A percentile compares a stretch with the other conserved stretches of the same genome.
Evolutionary conservation across 2,888 invertebrate species (phyloP).

Genomic region (Orchesella flavescens): DNA sequence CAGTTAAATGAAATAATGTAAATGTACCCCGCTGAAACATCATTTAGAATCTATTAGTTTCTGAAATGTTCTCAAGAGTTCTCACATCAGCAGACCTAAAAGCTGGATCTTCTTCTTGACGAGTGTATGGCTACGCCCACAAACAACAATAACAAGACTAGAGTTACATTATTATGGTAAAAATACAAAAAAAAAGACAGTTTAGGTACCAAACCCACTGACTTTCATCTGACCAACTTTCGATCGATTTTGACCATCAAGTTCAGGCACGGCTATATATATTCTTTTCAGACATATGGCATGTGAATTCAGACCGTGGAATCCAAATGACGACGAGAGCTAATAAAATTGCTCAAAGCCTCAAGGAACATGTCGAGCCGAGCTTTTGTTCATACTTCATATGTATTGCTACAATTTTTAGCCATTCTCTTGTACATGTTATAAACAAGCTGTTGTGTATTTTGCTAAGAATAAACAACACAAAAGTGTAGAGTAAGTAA

Average conservation of each 20-base stretch:
- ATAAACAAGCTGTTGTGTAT: no score
- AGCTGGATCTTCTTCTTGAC: neutral
- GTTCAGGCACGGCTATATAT: no score
- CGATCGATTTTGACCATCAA: neutral
- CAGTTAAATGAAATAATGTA: conserved; percentile 8
- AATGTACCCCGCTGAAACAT: conserved; percentile 60
- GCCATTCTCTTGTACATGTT: no score
- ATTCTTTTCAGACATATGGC: no score
- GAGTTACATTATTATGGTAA: neutral
- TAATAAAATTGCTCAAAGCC: no score
- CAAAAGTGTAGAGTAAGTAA: no score
- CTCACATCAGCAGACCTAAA: neutral
- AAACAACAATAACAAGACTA: neutral
- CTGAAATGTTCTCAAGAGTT: conserved; percentile 10
- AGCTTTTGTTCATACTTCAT: no score
- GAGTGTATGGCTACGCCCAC: neutral
- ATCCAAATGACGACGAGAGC: no score
- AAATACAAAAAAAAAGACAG: neutral
- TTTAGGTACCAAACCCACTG: conserved; percentile 30
- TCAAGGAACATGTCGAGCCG: no score
- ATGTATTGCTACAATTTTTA: no score
- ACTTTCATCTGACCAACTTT: conserved; percentile 25
- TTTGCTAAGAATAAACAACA: no score
- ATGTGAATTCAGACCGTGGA: no score
- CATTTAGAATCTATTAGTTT: conserved; percentile 51